Evolutionary conservation across 2,888 invertebrate species (phyloP), one percentile per base, ranked within the genome.

Genomic region (Carterocephalus palaemon): DNA sequence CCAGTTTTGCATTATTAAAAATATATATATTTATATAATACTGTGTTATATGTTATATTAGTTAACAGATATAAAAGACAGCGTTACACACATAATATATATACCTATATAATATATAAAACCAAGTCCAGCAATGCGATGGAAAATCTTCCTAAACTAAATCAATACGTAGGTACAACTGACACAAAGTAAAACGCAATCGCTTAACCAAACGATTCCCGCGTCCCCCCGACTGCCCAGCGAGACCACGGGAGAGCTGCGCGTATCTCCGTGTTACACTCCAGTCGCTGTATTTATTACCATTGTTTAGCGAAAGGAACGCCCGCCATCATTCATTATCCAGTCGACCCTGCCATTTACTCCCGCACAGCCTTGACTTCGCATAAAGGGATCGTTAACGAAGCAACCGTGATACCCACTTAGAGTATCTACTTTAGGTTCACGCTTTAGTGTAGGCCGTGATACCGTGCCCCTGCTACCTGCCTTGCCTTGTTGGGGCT

Each of bases 241-340:
- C 19, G 8, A 28, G 4, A 4, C 10, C 39, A 31, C 10, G 31
- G 22, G 39, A 31, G 33, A 9, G 37, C 19, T 24, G 33, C 12
- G 37, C 19, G 24, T 41, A 41, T 41, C 41, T 41, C 33, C 16
- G 40, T 64, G 81, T 67, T 83, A 80, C 79, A 66, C 75, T 54
- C 60, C 67, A 75, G 75, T 81, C 79, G 62, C 82, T 82, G 85
- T 85, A 84, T 85, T 80, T 82, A 85, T 85, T 85, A 85, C 82
- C 84, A 85, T 85, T 83, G 76, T 83, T 85, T 85, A 85, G 81
- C 60, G 69, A 71, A 79, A 79, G 69, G 74, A 76, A 78, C 76
- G 74, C 75, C 72, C 74, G 69, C 65, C 73, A 76, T 79, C 81
- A 76, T 84, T 82, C 77, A 80, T 84, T 84, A 84, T 70, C 68